Evolutionary conservation across 2,888 invertebrate genomes (phyloP).

Genomic region (Smittia aterrima): DNA sequence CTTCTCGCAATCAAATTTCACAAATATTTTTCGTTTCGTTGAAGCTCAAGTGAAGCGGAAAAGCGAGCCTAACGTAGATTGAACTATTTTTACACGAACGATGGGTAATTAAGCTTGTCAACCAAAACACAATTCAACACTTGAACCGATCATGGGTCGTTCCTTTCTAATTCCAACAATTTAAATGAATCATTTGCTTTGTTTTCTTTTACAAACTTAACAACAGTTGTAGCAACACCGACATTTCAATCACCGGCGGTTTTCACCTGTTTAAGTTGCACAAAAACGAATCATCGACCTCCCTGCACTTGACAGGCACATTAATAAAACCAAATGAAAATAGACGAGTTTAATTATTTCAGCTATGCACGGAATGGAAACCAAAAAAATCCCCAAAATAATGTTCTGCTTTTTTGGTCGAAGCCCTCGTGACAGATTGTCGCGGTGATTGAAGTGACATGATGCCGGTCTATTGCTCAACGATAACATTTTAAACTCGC

Average conservation of each 20-base stretch:
- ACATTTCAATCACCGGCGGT: not conserved
- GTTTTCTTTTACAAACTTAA: not conserved
- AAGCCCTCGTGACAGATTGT: too few relatives aligned
- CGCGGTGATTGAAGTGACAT: too few relatives aligned
- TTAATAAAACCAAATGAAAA: constrained; percentile 8
- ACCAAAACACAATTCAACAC: not conserved
- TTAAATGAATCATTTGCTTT: not conserved
- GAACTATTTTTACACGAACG: not conserved
- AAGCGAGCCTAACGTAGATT: not conserved
- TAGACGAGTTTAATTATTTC: not conserved
- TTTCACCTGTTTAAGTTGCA: not conserved
- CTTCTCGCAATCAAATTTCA: not conserved
- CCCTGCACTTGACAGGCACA: not conserved
- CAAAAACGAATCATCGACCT: not conserved
- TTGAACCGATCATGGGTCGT: not conserved
- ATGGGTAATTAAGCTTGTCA: constrained; percentile 5
- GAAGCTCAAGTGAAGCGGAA: not conserved
- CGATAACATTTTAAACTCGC: too few relatives aligned
- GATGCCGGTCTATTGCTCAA: too few relatives aligned
- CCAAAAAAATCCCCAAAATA: too few relatives aligned
- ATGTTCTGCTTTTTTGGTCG: too few relatives aligned
- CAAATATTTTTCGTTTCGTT: not conserved
- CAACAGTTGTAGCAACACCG: not conserved
- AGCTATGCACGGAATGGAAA: too few relatives aligned
- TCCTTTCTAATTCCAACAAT: not conserved